Percentiles rank a stretch among this genome's conserved stretches.
Conservation (phyloP, 2,113 vertebrate species). For the Trichechus manatus region DNA sequence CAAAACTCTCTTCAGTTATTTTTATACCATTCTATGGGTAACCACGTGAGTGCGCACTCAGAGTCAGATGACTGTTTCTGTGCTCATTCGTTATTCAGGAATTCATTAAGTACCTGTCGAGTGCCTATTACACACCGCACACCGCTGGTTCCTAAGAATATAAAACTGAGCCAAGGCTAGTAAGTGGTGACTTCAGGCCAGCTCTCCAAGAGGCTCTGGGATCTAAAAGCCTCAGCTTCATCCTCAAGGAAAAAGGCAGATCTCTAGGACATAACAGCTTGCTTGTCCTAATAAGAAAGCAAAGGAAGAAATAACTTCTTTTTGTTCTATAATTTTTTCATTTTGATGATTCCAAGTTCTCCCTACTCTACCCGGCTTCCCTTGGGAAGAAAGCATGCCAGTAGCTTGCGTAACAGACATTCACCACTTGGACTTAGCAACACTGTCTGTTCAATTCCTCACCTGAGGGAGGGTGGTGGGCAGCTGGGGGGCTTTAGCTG, state of each 20-base stretch:
- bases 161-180: constrained; percentile 30
- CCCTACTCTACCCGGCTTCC: background rate
- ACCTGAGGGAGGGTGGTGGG: background rate
- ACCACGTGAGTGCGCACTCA: background rate
- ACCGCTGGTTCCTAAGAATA: background rate
- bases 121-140: background rate
- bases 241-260: background rate
- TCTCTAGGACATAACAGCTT: background rate
- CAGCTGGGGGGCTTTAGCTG: background rate
- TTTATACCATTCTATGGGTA: background rate
- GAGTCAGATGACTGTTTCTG: background rate
- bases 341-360: background rate
- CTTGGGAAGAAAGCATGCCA: constrained; percentile 6
- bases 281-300: background rate
- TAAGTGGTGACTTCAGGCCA: constrained; percentile 35
- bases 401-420: background rate
- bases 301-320: background rate
- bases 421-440: background rate
- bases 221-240: background rate
- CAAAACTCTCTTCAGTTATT: background rate
- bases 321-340: background rate
- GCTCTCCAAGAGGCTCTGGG: background rate
- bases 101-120: constrained; percentile 54
- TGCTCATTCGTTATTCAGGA: constrained; percentile 47
- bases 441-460: background rate